phyloP scores from a whole-genome alignment of 2,888 invertebrate species.

The Pristionchus entomophagus region DNA sequence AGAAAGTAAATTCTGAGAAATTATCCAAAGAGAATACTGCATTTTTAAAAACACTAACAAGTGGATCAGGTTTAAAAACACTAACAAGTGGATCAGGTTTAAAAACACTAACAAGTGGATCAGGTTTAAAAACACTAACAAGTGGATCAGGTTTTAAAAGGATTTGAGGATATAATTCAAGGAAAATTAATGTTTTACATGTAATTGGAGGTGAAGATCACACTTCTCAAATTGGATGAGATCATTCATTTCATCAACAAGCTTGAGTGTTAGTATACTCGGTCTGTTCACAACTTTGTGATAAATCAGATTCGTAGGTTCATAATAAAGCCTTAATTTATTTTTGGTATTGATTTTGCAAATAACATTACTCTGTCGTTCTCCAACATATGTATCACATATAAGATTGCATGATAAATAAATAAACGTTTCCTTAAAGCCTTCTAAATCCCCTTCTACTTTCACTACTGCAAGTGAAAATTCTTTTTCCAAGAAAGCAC shows the following conservation, averaged over 20 bases:
- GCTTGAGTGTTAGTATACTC: not conserved
- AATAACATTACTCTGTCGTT: conserved; percentile 47
- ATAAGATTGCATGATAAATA: conserved; percentile 2
- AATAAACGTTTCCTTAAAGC: not conserved
- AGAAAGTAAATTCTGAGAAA: not conserved
- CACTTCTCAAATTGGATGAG: conserved; percentile 47
- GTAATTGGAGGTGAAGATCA: conserved; percentile 45
- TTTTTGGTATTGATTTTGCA: conserved; percentile 40
- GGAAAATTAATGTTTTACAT: conserved; percentile 10
- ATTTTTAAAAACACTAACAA: conserved; percentile 44
- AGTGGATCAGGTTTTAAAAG: too few species aligned
- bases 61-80: too few species aligned
- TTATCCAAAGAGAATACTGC: conserved; percentile 15
- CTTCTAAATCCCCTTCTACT: conserved; percentile 48
- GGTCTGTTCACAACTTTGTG: not conserved
- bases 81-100: too few species aligned
- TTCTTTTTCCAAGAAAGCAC: conserved; percentile 45
- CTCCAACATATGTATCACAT: conserved; percentile 14
- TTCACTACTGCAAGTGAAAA: conserved; percentile 49
- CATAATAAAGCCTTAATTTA: conserved; percentile 5
- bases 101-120: too few species aligned
- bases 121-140: conserved; percentile 51
- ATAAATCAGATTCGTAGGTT: conserved; percentile 51
- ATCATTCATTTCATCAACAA: conserved; percentile 37
- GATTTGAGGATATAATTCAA: too few species aligned